These are phyloP conservation scores for Rhizoglyphus robini DNA, from an alignment of 1,140 invertebrate species.

Conservation along the genomic window DNA sequence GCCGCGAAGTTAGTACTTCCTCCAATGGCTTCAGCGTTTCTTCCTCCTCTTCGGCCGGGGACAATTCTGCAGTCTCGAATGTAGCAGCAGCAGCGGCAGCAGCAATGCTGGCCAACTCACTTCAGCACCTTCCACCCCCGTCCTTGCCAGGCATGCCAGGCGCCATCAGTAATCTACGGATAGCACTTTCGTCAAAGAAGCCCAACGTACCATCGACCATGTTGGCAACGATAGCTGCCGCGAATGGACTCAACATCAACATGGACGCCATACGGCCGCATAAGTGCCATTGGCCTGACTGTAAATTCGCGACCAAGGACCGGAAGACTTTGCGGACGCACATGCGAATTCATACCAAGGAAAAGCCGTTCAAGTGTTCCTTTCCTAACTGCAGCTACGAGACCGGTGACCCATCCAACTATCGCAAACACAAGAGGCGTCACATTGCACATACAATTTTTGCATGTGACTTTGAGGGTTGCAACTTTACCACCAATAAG, in stretches of 20 bases:
- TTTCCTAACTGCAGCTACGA: slow-evolving; percentile 16
- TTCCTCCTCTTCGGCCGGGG: not conserved
- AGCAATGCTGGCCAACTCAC: not conserved
- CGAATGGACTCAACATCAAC: slow-evolving; percentile 10
- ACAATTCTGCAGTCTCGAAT: not conserved
- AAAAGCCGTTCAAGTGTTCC: slow-evolving; percentile 28
- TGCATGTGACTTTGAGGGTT: slow-evolving; percentile 13
- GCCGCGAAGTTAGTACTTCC: not conserved
- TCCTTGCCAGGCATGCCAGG: not conserved
- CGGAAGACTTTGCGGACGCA: slow-evolving; percentile 65
- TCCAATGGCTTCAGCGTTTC: slow-evolving; percentile 9
- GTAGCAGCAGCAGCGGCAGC: slow-evolving; percentile 2
- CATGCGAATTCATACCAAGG: slow-evolving; percentile 75
- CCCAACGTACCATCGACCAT: slow-evolving; percentile 8
- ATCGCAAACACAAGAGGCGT: slow-evolving; percentile 6
- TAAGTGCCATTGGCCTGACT: slow-evolving; percentile 31
- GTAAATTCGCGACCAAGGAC: slow-evolving; percentile 36
- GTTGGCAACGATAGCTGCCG: slow-evolving; percentile 11
- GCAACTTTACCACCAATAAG: slow-evolving; percentile 15
- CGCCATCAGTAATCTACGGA: slow-evolving; percentile 9
- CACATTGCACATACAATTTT: slow-evolving; percentile 14
- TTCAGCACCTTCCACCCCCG: not conserved
- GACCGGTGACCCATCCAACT: slow-evolving; percentile 10
- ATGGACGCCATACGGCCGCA: slow-evolving; percentile 20
- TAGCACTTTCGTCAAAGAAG: not conserved